phyloP scores from a whole-genome alignment of 2,797 vertebrate genomes.

The Antennarius maculatus region DNA sequence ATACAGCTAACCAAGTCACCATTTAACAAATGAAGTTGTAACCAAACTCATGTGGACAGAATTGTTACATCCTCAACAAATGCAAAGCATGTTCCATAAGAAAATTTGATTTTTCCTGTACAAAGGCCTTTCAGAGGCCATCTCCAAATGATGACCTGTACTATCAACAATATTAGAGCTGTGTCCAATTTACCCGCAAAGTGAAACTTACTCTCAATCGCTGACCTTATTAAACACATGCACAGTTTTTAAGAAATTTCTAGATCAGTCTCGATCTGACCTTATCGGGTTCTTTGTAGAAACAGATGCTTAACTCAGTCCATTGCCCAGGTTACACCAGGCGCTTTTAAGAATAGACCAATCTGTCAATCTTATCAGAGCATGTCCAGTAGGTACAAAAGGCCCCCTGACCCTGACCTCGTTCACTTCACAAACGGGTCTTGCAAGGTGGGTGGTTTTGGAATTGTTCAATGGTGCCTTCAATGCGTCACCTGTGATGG shows the following conservation, averaged over 20 bases:
- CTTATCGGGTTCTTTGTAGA: constrained; percentile 52
- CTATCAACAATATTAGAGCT: constrained; percentile 56
- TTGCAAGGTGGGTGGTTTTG: constrained; percentile 49
- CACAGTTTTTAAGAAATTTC: constrained; percentile 41
- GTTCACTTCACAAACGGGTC: constrained; percentile 43
- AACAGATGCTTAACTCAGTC: constrained; percentile 49
- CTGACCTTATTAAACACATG: constrained; percentile 59
- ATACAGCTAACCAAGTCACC: constrained; percentile 45
- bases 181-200: constrained; percentile 52
- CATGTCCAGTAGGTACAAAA: constrained; percentile 47
- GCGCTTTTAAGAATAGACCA: constrained; percentile 50
- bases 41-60: constrained; percentile 47
- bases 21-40: constrained; percentile 57
- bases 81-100: constrained; percentile 25
- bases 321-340: constrained; percentile 49
- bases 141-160: constrained; percentile 51
- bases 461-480: constrained; percentile 53
- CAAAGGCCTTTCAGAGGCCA: constrained; percentile 38
- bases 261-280: constrained; percentile 47
- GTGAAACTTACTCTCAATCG: constrained; percentile 50
- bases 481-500: constrained; percentile 60
- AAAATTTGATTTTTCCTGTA: constrained; percentile 55
- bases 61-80: constrained; percentile 34
- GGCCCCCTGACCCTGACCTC: constrained; percentile 36
- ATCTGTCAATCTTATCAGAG: constrained; percentile 57